Evolutionary conservation across 2,113 vertebrate species (phyloP), one percentile per base, ranked within the genome.

Genomic region (Silurus meridionalis): DNA sequence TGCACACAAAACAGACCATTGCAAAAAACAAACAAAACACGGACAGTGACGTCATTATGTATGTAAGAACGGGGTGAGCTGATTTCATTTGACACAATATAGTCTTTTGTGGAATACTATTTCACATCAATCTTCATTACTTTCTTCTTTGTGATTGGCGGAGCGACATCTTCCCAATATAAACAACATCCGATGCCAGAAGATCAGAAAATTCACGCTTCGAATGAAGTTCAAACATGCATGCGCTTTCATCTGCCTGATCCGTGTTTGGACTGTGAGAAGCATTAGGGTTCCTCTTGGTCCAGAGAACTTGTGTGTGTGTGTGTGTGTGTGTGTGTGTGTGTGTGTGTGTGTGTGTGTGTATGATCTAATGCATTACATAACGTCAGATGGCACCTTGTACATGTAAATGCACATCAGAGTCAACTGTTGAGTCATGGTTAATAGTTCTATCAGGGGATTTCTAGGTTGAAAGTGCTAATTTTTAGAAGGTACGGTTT

Each of bases 1-100:
- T 84, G 28, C 61, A 79, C 74, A 85, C 25, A 79, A 57, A 67
- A 28, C 52, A 85, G 61, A 50, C 69, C 60, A 80, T 21, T 48
- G 64, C 69, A 80, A 53, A 14, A 60, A 69, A 79, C 8, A 57
- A 28, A 52, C 55, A 75, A 21, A 83, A 48, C 66, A 50, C 17
- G 64, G 15, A 67, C 37, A 23, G 28, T 21, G 55, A 66, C n/a
- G 15, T 50, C 72, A 84, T 13, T 46, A 25, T 58, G 25, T 60
- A 50, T 82, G 50, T 53, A 75, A 85, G 10, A 77, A 83, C 46
- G 37, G 37, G 37, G 23, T 9, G 0, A 69, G 6, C 46, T 57
- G 82, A 71, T 58, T 46, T 23, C 17, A 57, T 58, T 46, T 21
- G 64, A 83, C 66, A 55, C 78, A 60, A 11, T 8, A 1, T 9